Evolutionary conservation across 1,140 invertebrate species (phyloP), one percentile per base, ranked within the genome.

Genomic region (Dolichoris vasculosae): DNA sequence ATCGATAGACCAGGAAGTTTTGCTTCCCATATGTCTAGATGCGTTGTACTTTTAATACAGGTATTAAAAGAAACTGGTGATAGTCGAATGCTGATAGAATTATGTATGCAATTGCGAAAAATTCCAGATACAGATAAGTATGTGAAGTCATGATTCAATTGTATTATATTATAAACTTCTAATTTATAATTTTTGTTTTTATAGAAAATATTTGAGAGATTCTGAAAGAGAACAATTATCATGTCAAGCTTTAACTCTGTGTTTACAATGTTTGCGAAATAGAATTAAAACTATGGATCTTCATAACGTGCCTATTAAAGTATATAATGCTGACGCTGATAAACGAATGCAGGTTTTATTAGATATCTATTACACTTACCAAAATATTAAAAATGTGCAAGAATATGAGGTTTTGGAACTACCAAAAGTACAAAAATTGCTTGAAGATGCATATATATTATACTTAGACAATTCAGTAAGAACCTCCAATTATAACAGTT

Each of bases 1-100:
- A 97, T 99, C 51, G 98, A 99, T 89, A 94, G 98, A 69, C 96
- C 97, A 2, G 98, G 98, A 23, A 97, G 97, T 90, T 98, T 99
- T 93, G 96, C 97, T 13, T 96, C 97, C 55, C 98, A 99, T 90
- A 97, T 99, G 96, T 97, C 96, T 85, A 95, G 97, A 83, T 97
- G 97, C 87, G 95, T 98, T 8, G 94, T 95, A 11, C 94, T 98
- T 13, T 93, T 98, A 0, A 94, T 98, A 92, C 96, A 98, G 90
- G 95, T 99, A 84, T 92, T 98, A 23, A 95, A 95, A 85, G 95
- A 96, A 89, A 95, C 95, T 26, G 95, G 96, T 86, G 98, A 99
- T 91, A 96, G 96, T 88, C 95, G 95, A 90, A 95, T 96, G 88
- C 93, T 99, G n/a, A 94, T 97, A 73, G 96, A 97, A 89, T 92